phyloP scores from a whole-genome alignment of 2,797 vertebrate genomes.

The Alfaro cultratus region DNA sequence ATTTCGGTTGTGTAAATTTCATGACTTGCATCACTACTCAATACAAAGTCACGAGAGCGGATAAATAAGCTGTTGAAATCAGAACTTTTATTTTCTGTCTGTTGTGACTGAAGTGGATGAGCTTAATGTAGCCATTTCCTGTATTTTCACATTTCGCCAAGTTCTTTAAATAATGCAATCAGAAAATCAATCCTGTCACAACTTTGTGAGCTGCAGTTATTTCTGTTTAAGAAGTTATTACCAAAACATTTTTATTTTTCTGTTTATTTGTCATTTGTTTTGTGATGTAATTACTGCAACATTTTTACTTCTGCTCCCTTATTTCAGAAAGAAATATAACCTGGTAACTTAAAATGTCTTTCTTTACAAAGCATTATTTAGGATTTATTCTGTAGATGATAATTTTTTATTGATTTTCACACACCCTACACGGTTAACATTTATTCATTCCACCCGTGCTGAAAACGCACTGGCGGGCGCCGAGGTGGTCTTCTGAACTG shows the following conservation, averaged over 20 bases:
- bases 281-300: background rate
- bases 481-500: constrained; percentile 55
- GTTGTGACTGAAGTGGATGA: background rate
- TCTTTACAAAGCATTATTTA: background rate
- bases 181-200: background rate
- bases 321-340: background rate
- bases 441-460: background rate
- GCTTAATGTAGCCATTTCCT: background rate
- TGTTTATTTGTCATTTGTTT: background rate
- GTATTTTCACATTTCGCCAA: background rate
- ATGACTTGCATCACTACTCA: background rate
- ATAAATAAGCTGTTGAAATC: background rate
- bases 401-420: background rate
- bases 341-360: background rate
- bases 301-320: background rate
- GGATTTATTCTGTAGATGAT: background rate
- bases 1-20: background rate
- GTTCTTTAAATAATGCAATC: too few species aligned
- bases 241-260: background rate
- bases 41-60: background rate
- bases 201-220: background rate
- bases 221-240: background rate
- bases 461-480: background rate
- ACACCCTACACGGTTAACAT: constrained; percentile 5
- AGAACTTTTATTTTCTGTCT: background rate